Conservation (phyloP, 2,888 invertebrate genomes). For the Ormyrus labotus region DNA sequence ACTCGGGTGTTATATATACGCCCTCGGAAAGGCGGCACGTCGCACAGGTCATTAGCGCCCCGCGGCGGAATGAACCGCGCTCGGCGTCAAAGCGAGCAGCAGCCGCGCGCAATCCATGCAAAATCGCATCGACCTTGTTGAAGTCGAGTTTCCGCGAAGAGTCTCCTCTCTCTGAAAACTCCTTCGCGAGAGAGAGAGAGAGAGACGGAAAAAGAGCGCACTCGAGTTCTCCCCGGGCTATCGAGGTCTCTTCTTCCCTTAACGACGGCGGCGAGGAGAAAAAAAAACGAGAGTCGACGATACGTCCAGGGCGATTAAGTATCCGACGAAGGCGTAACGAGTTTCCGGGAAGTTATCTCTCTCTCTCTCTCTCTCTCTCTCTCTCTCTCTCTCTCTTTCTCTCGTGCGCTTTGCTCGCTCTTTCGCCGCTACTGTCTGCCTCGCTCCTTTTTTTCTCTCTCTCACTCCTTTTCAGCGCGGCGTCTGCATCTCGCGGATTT, state of each 20-base stretch:
- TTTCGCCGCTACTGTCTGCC: not conserved
- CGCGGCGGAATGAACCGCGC: too few species aligned
- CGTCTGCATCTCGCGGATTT: constrained; percentile 3
- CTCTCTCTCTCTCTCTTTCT: constrained; percentile 1
- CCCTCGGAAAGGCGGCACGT: too few species aligned
- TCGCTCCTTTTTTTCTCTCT: not conserved
- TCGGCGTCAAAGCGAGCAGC: constrained; percentile 20
- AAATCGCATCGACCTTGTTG: constrained; percentile 30
- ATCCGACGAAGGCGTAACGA: constrained; percentile 51
- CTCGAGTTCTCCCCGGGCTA: not conserved
- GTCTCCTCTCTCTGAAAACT: not conserved
- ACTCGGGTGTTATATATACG: too few species aligned
- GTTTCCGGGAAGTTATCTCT: constrained; percentile 51
- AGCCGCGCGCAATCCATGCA: constrained; percentile 16
- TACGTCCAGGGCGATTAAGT: constrained; percentile 44
- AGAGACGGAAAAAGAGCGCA: constrained; percentile 6
- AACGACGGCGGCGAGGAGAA: constrained; percentile 1
- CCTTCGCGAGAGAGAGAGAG: too few species aligned
- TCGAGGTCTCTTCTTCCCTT: constrained; percentile 6
- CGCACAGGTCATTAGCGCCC: too few species aligned
- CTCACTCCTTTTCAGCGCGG: not conserved
- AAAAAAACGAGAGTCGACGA: constrained; percentile 8
- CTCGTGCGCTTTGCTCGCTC: constrained; percentile 1
- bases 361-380: constrained; percentile 4
- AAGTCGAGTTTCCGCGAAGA: constrained; percentile 20